Conservation (phyloP, 2,888 invertebrate genomes). For the Drosophila glabriapex region DNA sequence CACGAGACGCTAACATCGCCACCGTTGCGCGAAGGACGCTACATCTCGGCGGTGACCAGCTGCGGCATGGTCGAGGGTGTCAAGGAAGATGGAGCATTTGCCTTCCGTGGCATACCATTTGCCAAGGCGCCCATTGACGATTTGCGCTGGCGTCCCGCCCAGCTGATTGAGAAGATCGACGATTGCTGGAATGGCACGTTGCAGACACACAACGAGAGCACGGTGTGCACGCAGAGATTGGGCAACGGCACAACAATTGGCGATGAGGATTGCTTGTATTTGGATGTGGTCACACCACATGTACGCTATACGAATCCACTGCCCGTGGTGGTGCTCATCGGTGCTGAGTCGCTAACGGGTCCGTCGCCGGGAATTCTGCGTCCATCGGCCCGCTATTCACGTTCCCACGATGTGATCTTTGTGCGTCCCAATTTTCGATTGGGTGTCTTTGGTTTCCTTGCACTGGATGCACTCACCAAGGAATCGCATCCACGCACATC, state of each 20-base stretch:
- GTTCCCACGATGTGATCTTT: constrained; percentile 92
- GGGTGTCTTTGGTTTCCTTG: constrained; percentile 92
- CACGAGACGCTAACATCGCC: constrained; percentile 87
- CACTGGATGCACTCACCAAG: constrained; percentile 89
- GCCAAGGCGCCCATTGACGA: constrained; percentile 90
- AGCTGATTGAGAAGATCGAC: constrained; percentile 88
- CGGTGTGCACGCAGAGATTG: constrained; percentile 90
- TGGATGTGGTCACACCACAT: constrained; percentile 93
- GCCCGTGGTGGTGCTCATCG: constrained; percentile 93
- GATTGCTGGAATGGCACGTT: constrained; percentile 93
- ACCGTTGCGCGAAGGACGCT: constrained; percentile 90
- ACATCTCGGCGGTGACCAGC: constrained; percentile 90
- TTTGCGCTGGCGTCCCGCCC: constrained; percentile 90
- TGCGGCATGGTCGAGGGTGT: constrained; percentile 93
- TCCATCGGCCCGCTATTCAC: constrained; percentile 91
- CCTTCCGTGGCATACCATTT: constrained; percentile 93
- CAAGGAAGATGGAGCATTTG: constrained; percentile 91
- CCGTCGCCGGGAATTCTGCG: constrained; percentile 90
- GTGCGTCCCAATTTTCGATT: constrained; percentile 94
- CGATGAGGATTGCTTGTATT: constrained; percentile 92
- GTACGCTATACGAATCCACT: constrained; percentile 92
- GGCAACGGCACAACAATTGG: constrained; percentile 89
- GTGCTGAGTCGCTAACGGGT: constrained; percentile 92
- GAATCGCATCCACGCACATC: constrained; percentile 90
- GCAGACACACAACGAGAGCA: constrained; percentile 89